Percentiles rank a stretch among this genome's conserved stretches.
Conservation (phyloP, 2,797 vertebrate species). For the Rhinogobio ventralis region DNA sequence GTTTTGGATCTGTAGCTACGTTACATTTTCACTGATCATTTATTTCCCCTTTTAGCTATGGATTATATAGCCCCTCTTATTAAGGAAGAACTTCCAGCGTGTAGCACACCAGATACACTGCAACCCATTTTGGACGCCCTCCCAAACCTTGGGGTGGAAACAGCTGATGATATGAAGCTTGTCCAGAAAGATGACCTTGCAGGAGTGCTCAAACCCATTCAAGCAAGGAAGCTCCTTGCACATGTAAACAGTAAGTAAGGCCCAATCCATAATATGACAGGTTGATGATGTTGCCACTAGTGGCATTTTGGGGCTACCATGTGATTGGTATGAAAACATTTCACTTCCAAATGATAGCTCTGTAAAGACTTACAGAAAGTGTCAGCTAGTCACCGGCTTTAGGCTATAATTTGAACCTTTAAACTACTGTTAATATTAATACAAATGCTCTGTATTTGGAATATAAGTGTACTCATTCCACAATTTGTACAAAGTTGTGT, state of each 20-base stretch:
- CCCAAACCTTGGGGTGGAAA: background rate
- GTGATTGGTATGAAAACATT: background rate
- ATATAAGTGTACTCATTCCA: background rate
- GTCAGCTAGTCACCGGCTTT: too few species aligned
- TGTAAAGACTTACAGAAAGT: too few species aligned
- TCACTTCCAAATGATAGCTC: background rate
- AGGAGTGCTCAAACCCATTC: background rate
- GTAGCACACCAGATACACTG: background rate
- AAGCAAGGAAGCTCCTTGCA: constrained; percentile 25
- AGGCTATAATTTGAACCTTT: background rate
- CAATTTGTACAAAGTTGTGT: background rate
- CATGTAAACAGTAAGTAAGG: constrained; percentile 5
- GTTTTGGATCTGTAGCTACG: constrained; percentile 3
- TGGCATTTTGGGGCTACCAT: background rate
- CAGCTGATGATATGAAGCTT: constrained; percentile 6
- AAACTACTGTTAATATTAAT: background rate
- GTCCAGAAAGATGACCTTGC: constrained; percentile 18
- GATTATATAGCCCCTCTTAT: constrained; percentile 11
- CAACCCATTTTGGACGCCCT: background rate
- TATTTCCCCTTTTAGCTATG: background rate
- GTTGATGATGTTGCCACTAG: background rate
- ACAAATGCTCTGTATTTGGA: background rate
- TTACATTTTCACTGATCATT: background rate
- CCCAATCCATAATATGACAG: background rate
- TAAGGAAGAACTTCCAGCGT: background rate